These are phyloP conservation scores for Furnarius figulus DNA, from an alignment of 2,113 vertebrate species.

Conservation along the genomic window DNA sequence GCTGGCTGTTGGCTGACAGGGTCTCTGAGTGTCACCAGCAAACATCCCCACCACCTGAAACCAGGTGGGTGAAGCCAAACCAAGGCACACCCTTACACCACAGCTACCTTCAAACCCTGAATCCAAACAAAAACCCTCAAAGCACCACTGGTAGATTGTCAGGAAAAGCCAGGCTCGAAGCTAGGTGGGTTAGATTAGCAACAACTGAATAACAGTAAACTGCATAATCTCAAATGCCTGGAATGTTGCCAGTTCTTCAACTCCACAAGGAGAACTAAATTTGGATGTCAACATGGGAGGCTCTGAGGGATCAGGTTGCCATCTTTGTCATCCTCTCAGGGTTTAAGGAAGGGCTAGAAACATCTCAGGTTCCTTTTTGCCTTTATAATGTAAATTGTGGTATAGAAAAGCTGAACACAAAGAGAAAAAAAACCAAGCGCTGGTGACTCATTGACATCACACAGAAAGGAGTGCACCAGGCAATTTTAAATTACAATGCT, in stretches of 20 bases:
- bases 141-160: neutral
- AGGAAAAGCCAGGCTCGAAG: neutral
- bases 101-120: neutral
- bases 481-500: neutral
- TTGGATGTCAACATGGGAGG: neutral
- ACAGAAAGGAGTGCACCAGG: neutral
- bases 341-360: conserved; percentile 4
- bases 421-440: neutral
- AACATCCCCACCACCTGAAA: neutral
- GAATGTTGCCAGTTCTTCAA: neutral
- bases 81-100: neutral
- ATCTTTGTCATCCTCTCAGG: conserved; percentile 11
- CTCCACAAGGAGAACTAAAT: neutral
- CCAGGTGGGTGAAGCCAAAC: neutral
- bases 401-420: neutral
- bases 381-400: neutral
- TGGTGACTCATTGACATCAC: neutral
- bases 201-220: neutral
- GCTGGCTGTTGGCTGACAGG: conserved; percentile 7
- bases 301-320: neutral
- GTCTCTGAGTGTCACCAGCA: neutral
- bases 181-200: neutral
- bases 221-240: neutral
- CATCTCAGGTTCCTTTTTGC: neutral
- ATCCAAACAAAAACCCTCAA: neutral